These are phyloP conservation scores for Ceratoteleas bidentatus DNA, from an alignment of 1,140 invertebrate genomes.

Conservation along the genomic window DNA sequence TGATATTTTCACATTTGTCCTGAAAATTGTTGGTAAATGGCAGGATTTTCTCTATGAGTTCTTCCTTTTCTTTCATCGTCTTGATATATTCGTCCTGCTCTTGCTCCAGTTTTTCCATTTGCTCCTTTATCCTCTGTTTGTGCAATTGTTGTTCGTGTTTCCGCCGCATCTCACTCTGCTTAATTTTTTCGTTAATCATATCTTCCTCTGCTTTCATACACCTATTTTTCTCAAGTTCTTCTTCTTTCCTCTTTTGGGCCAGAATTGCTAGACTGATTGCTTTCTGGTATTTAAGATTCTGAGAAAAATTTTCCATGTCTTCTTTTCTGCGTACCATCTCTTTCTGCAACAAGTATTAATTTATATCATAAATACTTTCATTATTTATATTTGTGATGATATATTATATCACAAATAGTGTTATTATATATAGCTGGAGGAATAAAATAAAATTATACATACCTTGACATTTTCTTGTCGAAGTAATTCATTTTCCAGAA, in stretches of 20 bases:
- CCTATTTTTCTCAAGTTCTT: constrained; percentile 69
- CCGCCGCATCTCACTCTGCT: constrained; percentile 72
- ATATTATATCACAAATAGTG: background rate
- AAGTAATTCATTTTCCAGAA: constrained; percentile 74
- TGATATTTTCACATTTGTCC: constrained; percentile 74
- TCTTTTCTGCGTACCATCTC: constrained; percentile 70
- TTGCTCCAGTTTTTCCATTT: constrained; percentile 71
- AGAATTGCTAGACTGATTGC: constrained; percentile 70
- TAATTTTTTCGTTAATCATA: constrained; percentile 63
- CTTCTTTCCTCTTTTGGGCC: constrained; percentile 73
- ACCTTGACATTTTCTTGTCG: constrained; percentile 74
- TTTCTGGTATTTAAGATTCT: constrained; percentile 72
- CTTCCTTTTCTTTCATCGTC: constrained; percentile 58
- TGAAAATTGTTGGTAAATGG: constrained; percentile 71
- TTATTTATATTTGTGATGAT: too few species aligned
- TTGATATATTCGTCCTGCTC: constrained; percentile 67
- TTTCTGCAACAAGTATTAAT: constrained; percentile 61
- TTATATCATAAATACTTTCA: too few species aligned
- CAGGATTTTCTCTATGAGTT: constrained; percentile 73
- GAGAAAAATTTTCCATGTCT: constrained; percentile 75
- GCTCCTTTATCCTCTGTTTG: constrained; percentile 73
- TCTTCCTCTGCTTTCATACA: constrained; percentile 74
- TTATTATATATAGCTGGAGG: background rate
- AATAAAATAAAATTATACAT: background rate
- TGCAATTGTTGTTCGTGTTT: constrained; percentile 77